These are phyloP conservation scores for silkworm (Bombyx mori) DNA, from an alignment of 1,140 invertebrate species.

Conservation along the genomic window ASM3026992v2 NC_085125.1:13324501-13325000, in stretches of 20 bases:
- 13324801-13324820: conserved; percentile 45
- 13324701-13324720: no score
- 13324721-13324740: conserved; percentile 24
- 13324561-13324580: no score
- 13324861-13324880: conserved; percentile 55
- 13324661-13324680: no score
- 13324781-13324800: conserved; percentile 32
- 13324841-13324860: conserved; percentile 59
- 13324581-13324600: no score
- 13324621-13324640: no score
- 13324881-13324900: conserved; percentile 3
- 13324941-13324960: conserved; percentile 5
- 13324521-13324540: no score
- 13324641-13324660: no score
- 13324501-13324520: no score
- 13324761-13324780: conserved; percentile 45
- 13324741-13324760: conserved; percentile 60
- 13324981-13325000: neutral
- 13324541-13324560: no score
- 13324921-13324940: conserved; percentile 12
- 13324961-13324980: conserved; percentile 8
- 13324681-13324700: no score
- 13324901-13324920: conserved; percentile 11
- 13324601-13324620: no score
- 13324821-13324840: conserved; percentile 53